Percentiles rank a stretch among this genome's conserved stretches.
These are phyloP conservation scores for Mastomys coucha DNA, from an alignment of 2,113 vertebrate genomes.

Conservation along the genomic window DNA sequence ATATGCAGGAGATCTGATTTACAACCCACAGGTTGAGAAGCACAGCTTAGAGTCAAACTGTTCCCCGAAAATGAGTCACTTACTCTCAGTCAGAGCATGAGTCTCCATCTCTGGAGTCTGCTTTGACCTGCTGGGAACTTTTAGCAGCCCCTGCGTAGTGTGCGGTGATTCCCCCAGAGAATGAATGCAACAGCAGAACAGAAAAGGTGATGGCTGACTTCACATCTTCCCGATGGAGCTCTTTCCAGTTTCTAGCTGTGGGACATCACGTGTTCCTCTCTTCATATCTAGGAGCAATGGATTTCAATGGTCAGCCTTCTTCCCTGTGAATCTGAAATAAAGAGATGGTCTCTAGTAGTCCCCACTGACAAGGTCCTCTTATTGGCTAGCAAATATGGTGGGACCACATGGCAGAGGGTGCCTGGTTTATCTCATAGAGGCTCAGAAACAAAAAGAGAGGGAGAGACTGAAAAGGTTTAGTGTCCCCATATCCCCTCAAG, in stretches of 20 bases:
- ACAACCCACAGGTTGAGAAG: not conserved
- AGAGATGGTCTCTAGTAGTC: not conserved
- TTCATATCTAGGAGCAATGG: too few species aligned
- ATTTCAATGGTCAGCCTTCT: not conserved
- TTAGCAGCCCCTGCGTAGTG: not conserved
- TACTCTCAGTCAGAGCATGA: not conserved
- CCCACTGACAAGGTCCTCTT: not conserved
- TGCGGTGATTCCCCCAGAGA: not conserved
- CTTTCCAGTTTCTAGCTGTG: not conserved
- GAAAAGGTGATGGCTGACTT: not conserved
- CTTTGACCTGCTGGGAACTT: not conserved
- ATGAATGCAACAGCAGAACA: fast-evolving
- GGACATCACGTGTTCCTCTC: not conserved
- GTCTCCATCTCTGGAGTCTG: fast-evolving
- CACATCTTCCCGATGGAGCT: not conserved
- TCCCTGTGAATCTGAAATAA: not conserved
- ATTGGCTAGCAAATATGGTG: not conserved
- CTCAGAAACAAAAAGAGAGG: not conserved
- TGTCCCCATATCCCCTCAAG: not conserved
- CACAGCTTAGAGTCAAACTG: not conserved
- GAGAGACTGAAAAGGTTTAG: not conserved
- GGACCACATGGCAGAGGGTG: not conserved
- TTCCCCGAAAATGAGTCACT: not conserved
- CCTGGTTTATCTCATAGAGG: not conserved
- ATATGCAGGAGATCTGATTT: not conserved